phyloP scores from a whole-genome alignment of 2,888 invertebrate genomes.

The Apamea epomidion region DNA sequence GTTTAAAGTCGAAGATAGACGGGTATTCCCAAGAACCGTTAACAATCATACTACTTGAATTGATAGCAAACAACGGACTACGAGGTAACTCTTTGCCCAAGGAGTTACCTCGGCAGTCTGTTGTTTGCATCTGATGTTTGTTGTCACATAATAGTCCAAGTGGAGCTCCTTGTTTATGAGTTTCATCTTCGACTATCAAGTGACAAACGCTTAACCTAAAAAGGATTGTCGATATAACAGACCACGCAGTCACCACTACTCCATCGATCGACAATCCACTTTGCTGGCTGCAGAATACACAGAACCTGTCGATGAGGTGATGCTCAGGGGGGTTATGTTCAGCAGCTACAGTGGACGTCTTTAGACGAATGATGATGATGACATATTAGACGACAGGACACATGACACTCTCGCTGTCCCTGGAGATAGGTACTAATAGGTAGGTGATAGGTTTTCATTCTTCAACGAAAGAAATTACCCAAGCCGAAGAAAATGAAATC shows the following conservation, averaged over 20 bases:
- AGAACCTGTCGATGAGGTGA: neutral
- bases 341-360: neutral
- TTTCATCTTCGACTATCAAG: neutral
- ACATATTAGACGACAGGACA: neutral
- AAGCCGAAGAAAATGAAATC: neutral
- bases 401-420: neutral
- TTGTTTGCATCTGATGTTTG: too few relatives aligned
- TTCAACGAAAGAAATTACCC: neutral
- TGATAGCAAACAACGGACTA: neutral
- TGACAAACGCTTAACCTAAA: neutral
- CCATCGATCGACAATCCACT: neutral
- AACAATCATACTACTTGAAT: neutral
- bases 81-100: too few relatives aligned
- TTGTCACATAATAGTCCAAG: too few relatives aligned
- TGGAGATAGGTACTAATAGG: neutral
- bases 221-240: neutral
- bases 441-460: neutral
- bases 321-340: too few relatives aligned
- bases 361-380: neutral
- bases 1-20: neutral
- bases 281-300: neutral
- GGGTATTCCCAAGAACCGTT: conserved; percentile 32
- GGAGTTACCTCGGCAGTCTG: too few relatives aligned
- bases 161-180: too few relatives aligned
- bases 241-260: neutral